Evolutionary conservation across 2,888 invertebrate species (phyloP).

Genomic region (Troilus luridus): DNA sequence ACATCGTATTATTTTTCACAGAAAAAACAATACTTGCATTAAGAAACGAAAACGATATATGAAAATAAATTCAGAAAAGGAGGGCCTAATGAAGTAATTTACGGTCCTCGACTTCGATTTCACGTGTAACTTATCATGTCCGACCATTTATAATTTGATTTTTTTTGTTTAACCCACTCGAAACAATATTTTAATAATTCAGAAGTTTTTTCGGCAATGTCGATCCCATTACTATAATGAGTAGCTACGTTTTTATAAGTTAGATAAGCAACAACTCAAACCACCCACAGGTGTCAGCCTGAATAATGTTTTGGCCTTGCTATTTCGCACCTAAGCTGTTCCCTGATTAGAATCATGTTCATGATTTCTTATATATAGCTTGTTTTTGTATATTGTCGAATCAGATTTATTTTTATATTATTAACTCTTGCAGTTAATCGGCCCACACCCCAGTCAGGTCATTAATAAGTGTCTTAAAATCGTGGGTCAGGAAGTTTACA

Average conservation of each 20-base stretch:
- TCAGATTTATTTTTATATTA: no score
- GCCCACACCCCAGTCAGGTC: no score
- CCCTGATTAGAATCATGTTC: background rate
- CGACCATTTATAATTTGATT: background rate
- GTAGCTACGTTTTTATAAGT: background rate
- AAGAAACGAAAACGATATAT: background rate
- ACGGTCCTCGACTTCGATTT: background rate
- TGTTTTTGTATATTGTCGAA: no score
- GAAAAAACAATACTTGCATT: background rate
- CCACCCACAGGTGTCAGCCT: background rate
- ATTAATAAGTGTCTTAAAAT: no score
- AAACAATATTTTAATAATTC: slow-evolving; percentile 34
- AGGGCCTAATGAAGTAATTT: background rate
- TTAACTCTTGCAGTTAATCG: no score
- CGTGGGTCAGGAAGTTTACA: no score
- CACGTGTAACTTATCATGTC: background rate
- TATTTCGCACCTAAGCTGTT: background rate
- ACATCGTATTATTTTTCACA: background rate
- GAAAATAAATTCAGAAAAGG: background rate
- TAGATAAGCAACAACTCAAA: background rate
- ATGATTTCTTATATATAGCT: background rate
- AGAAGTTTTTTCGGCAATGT: background rate
- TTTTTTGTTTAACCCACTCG: background rate
- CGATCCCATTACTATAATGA: slow-evolving; percentile 26
- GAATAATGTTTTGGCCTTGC: background rate